Base-by-base conservation (phyloP, 1,140 invertebrate species). In the Matsumurasca onukii region DNA sequence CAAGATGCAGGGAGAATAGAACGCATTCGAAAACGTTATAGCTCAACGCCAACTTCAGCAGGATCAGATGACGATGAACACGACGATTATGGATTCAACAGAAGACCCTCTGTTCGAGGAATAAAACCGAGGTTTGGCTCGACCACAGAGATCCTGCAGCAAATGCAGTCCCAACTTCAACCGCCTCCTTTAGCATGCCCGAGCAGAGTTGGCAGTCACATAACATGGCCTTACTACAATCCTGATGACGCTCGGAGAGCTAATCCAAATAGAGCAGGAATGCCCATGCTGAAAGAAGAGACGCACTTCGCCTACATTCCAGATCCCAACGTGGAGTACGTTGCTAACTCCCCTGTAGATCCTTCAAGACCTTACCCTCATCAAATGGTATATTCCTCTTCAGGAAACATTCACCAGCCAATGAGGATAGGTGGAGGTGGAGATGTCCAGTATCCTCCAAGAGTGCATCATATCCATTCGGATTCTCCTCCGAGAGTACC, bases 61-160 rank as follows among this genome's bases (percentile, higher is more conserved):
- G 71, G 71, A 30, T 82, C 80, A 68, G 86, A 86, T 22, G 90
- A 90, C 67, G 88, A 92, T 67, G 92, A 94, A 74, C 85, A 92
- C 70, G 93, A 94, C 70, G 92, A 94, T 74, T 94, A 95, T 71
- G 93, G 92, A 3, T 95, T 96, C 77, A 91, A 92, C 74, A 83
- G 91, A n/a, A 81, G 93, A 9, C 93, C 93, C 0, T 92, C 92
- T 0, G 93, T 95, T 1, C 83, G 91, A 0, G 89, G 88, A 0
- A 90, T 90, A 39, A 88, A 88, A 72, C 85, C 86, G 0, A 82
- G 89, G 39, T 89, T 91, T 55, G 89, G 90, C 29, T 88, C 89
- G 0, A 92, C 90, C 0, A 89, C 88, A 45, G 91, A 94, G 74
- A 91, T 93, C 13, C 78, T 93, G 0, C 88, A 92, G 72, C 90